A percentile compares a stretch with the other conserved stretches of the same genome.
Evolutionary conservation across 2,888 invertebrate species (phyloP).

Genomic region (Diaprepes abbreviatus): DNA sequence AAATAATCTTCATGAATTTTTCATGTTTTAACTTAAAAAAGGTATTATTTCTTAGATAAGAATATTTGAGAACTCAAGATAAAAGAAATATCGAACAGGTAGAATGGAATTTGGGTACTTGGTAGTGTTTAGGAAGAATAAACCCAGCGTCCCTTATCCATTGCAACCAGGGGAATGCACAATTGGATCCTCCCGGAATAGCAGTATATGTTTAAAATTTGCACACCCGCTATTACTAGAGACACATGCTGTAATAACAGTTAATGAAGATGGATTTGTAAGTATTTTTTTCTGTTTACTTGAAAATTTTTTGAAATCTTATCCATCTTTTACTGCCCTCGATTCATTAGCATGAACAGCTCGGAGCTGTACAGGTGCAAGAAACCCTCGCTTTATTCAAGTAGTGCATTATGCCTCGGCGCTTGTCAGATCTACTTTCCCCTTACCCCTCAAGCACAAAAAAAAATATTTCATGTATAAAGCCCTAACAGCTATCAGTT

Average conservation of each 20-base stretch:
- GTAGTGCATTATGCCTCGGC: no score
- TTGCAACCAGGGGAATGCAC: slow-evolving; percentile 47
- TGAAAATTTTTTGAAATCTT: no score
- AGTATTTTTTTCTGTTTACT: slow-evolving; percentile 45
- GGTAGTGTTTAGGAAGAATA: slow-evolving; percentile 47
- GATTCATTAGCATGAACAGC: no score
- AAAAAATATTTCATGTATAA: no score
- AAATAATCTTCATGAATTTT: not conserved
- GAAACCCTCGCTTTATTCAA: no score
- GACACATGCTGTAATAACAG: slow-evolving; percentile 51
- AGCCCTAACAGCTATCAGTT: no score
- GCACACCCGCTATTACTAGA: slow-evolving; percentile 40
- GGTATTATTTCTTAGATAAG: not conserved
- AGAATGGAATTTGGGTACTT: slow-evolving; percentile 7
- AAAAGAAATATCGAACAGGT: not conserved
- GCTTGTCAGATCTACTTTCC: no score
- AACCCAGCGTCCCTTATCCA: slow-evolving; percentile 39
- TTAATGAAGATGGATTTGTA: slow-evolving; percentile 52
- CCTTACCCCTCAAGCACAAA: no score
- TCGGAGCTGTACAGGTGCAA: no score
- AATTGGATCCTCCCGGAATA: slow-evolving; percentile 51
- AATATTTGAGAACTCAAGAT: not conserved
- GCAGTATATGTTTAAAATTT: slow-evolving; percentile 53
- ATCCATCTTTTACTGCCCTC: no score
- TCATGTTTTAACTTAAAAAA: not conserved